Evolutionary conservation across 2,888 invertebrate species (phyloP), one percentile per base, ranked within the genome.

Genomic region (Eupithecia subfuscata): DNA sequence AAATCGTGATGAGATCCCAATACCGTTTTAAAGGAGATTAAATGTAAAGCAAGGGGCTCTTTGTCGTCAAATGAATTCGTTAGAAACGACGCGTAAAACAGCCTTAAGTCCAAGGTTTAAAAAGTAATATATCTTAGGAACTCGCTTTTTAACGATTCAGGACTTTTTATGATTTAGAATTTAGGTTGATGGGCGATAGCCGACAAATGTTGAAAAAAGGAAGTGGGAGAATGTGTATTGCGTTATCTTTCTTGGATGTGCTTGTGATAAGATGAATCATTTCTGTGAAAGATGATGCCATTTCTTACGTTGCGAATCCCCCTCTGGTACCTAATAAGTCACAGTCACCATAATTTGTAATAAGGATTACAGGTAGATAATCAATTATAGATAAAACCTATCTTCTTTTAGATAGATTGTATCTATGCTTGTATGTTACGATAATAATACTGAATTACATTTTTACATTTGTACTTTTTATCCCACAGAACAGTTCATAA

Each of bases 1-100:
- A 82, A 82, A 82, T 82, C 78, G 80, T 78, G 79, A 84, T 83
- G 82, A 83, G 79, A 84, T 81, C 75, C 79, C 81, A 67, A 84
- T 85, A 83, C 78, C 71, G 68, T 63, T 78, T 76, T 75, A 81
- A 77, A 80, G 72, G 75, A 79, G 81, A 83, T 83, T 82, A 80
- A 82, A 84, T 83, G 79, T 82, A 79, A 81, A 83, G 79, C 82
- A 81, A 81, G 78, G 73, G 69, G 52, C 70, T 64, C 77, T 76
- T 73, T 76, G 74, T 76, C 69, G 75, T 70, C 60, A 67, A 80
- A 83, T 81, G 76, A 80, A 81, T 83, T 78, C 75, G 73, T 78
- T 71, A 69, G 30, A 76, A 82, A 67, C 60, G 70, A 43, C 70
- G 70, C 67, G 52, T 70, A 73, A 73, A 73, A 76, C 68, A 60